Conservation (phyloP, 1,140 invertebrate species). For the Lordiphosa clarofinis region DNA sequence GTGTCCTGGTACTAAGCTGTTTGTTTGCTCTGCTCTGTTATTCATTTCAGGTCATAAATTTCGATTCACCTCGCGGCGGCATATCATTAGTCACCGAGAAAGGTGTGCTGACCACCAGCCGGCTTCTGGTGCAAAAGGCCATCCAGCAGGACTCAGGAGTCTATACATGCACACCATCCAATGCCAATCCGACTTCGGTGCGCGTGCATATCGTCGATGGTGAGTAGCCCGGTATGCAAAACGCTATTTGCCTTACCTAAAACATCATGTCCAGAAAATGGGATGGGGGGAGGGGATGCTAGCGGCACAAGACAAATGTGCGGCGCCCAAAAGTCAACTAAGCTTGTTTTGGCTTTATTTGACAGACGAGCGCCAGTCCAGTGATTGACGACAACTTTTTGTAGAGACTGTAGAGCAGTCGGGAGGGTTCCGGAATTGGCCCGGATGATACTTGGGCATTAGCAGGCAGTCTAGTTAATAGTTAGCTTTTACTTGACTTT, state of each 20-base stretch:
- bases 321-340: slow-evolving; percentile 61
- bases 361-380: slow-evolving; percentile 48
- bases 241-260: slow-evolving; percentile 38
- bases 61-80: slow-evolving; percentile 88
- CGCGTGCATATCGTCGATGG: slow-evolving; percentile 91
- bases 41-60: slow-evolving; percentile 85
- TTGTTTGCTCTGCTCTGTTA: slow-evolving; percentile 31
- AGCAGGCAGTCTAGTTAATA: too few relatives aligned
- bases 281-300: background rate
- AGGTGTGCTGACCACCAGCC: slow-evolving; percentile 88
- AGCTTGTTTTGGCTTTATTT: slow-evolving; percentile 65
- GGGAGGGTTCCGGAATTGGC: slow-evolving; percentile 6
- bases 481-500: too few relatives aligned
- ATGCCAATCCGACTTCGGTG: slow-evolving; percentile 87
- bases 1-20: slow-evolving; percentile 52
- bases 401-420: slow-evolving; percentile 1
- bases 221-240: slow-evolving; percentile 81
- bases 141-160: slow-evolving; percentile 86
- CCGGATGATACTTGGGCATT: too few relatives aligned
- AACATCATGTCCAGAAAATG: slow-evolving; percentile 1
- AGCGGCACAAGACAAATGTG: slow-evolving; percentile 50
- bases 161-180: slow-evolving; percentile 89
- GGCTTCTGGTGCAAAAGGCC: slow-evolving; percentile 89
- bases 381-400: slow-evolving; percentile 62
- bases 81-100: slow-evolving; percentile 91